Evolutionary conservation across 1,140 invertebrate genomes (phyloP).

Genomic region (Drosophila lacteicornis): DNA sequence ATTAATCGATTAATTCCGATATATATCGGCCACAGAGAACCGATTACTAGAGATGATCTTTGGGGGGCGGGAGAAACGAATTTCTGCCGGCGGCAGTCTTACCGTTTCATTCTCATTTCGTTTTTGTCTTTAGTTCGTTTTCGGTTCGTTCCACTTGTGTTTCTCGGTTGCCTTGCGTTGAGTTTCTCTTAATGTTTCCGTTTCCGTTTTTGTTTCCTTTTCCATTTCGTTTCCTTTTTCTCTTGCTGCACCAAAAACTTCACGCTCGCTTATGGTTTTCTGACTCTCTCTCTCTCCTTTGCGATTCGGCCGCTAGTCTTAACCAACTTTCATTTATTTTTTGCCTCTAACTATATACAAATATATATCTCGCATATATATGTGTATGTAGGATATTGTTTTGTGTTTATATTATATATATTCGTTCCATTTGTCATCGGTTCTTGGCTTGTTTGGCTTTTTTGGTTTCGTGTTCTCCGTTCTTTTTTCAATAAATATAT

Average conservation of each 20-base stretch:
- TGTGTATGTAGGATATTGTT: conserved; percentile 2
- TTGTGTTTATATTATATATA: conserved; percentile 9
- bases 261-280: conserved; percentile 46
- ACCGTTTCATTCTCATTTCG: conserved; percentile 38
- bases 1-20: not conserved
- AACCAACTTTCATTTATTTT: conserved; percentile 9
- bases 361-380: conserved; percentile 6
- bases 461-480: conserved; percentile 27
- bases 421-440: conserved; percentile 28
- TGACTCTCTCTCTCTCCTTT: conserved; percentile 12
- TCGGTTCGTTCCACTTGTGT: conserved; percentile 5
- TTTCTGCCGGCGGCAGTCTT: conserved; percentile 26
- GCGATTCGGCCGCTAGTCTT: conserved; percentile 43
- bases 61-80: conserved; percentile 7
- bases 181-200: conserved; percentile 3
- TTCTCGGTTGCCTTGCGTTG: conserved; percentile 25
- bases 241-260: conserved; percentile 50
- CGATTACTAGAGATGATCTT: conserved; percentile 7
- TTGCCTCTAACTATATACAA: not conserved
- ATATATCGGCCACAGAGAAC: not conserved
- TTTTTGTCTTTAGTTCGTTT: conserved; percentile 15
- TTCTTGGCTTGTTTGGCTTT: conserved; percentile 52
- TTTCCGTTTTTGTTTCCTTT: conserved; percentile 10
- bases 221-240: conserved; percentile 2
- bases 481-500: conserved; percentile 27